These are phyloP conservation scores for Cheilosia vulpina DNA, from an alignment of 2,888 invertebrate species.

Conservation along the genomic window DNA sequence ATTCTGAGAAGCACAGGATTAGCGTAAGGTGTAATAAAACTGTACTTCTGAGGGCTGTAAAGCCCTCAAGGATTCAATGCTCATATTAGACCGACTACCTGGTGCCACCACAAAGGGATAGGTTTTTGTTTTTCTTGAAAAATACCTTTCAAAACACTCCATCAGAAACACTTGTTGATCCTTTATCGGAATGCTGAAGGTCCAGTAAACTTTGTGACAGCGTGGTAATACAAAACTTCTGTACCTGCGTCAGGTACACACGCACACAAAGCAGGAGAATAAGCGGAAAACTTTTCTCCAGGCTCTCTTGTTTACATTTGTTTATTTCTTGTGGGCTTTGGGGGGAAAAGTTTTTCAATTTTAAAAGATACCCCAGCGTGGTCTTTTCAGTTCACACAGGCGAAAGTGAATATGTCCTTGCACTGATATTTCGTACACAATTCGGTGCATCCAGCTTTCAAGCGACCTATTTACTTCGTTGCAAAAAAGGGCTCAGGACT, in stretches of 20 bases:
- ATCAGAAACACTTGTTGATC: slow-evolving; percentile 51
- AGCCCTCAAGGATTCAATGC: slow-evolving; percentile 3
- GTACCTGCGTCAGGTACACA: neutral
- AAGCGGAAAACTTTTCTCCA: neutral
- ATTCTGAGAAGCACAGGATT: neutral
- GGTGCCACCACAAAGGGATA: slow-evolving; percentile 1
- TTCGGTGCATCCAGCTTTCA: too few species aligned
- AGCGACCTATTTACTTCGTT: too few species aligned
- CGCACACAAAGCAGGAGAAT: neutral
- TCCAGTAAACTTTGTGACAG: slow-evolving; percentile 12
- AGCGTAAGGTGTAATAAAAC: slow-evolving; percentile 20
- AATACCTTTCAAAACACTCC: too few species aligned
- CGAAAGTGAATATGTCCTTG: neutral
- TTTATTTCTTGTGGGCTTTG: neutral
- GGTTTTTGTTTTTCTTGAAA: neutral
- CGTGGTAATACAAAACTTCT: neutral
- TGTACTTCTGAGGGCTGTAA: neutral
- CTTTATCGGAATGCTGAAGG: slow-evolving; percentile 20
- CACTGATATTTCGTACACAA: neutral
- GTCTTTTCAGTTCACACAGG: neutral
- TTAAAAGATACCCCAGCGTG: neutral
- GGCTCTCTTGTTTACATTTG: slow-evolving; percentile 1
- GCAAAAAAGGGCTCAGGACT: too few species aligned
- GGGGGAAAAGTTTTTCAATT: slow-evolving; percentile 11
- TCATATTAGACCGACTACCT: slow-evolving; percentile 42